Base-by-base conservation (phyloP, 2,888 invertebrate species). In the Diaprepes abbreviatus region DNA sequence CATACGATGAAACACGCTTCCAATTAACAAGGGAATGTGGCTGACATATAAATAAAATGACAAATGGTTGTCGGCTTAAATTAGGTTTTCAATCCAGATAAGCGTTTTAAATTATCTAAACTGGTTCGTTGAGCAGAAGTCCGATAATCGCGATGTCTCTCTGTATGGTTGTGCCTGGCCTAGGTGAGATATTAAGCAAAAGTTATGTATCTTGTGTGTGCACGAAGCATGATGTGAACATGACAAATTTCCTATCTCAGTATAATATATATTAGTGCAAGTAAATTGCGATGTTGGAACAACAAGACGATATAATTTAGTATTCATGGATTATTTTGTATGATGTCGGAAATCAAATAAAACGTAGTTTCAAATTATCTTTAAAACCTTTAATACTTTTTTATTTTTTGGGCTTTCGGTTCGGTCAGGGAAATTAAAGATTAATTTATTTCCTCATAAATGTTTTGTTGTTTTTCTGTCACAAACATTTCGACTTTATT, bases 21-120 rank as follows among this genome's bases (percentile, higher is more conserved):
- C 70, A 73, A 75, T 75, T 75, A 75, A 67, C 72, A 57, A 66
- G 60, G 70, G 75, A 78, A 76, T 74, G 73, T 66, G 70, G 74
- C 71, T 76, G 76, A 76, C 77, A 75, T 76, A 76, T 71, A 75
- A 75, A 76, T 74, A 74, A 75, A 77, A 79, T 79, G 78, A 79
- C 77, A 79, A 79, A 79, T 77, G 77, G 75, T 67, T 74, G 75
- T 74, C 73, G 73, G 73, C 74, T 72, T 72, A 78, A 77, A 77
- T 75, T 75, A 72, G 72, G 75, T 75, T 77, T 76, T 73, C 73
- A 68, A 76, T 77, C 77, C 66, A 73, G 77, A 77, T 77, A 76
- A 75, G 74, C 73, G 69, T 71, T 73, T 70, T 71, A 66, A 74
- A 74, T 74, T 73, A 71, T 71, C 72, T 66, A 67, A 75, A 75